phyloP scores from a whole-genome alignment of 92 coral and sea anemone genomes.

The Epizoanthus rinbou region DNA sequence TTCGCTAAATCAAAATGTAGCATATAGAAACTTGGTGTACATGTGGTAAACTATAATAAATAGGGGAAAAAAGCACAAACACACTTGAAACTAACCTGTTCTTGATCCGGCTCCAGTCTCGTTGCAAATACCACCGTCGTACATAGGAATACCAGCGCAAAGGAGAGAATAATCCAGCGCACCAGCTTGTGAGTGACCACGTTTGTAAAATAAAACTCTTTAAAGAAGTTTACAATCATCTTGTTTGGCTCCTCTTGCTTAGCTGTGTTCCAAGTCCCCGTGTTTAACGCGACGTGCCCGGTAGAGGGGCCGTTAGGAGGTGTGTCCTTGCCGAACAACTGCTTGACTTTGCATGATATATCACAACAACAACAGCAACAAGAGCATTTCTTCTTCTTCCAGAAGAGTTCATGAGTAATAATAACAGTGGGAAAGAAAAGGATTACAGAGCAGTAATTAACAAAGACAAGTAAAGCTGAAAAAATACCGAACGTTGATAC shows the following conservation, averaged over 20 bases:
- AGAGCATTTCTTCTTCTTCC: constrained; percentile 75
- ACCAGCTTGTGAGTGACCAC: constrained; percentile 79
- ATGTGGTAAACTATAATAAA: too few relatives aligned
- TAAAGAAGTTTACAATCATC: constrained; percentile 67
- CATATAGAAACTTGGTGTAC: too few relatives aligned
- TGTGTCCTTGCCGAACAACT: constrained; percentile 51
- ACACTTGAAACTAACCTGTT: constrained; percentile 70
- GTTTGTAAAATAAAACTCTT: constrained; percentile 63
- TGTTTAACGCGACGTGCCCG: constrained; percentile 33
- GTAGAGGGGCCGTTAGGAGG: constrained; percentile 38
- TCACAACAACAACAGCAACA: constrained; percentile 44
- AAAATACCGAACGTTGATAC: constrained; percentile 95
- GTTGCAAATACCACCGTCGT: constrained; percentile 84
- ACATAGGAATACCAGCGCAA: constrained; percentile 65
- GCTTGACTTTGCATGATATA: constrained; percentile 18
- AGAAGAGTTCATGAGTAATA: constrained; percentile 75
- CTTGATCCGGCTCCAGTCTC: constrained; percentile 84
- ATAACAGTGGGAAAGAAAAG: constrained; percentile 89
- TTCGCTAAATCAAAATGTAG: too few relatives aligned
- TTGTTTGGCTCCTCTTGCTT: constrained; percentile 79
- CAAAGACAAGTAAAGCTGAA: constrained; percentile 91
- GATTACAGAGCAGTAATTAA: constrained; percentile 85
- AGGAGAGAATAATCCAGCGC: constrained; percentile 84
- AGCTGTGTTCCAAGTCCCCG: constrained; percentile 22
- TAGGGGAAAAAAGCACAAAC: too few relatives aligned